phyloP scores from a whole-genome alignment of 2,113 vertebrate species.

The Pithys albifrons region DNA sequence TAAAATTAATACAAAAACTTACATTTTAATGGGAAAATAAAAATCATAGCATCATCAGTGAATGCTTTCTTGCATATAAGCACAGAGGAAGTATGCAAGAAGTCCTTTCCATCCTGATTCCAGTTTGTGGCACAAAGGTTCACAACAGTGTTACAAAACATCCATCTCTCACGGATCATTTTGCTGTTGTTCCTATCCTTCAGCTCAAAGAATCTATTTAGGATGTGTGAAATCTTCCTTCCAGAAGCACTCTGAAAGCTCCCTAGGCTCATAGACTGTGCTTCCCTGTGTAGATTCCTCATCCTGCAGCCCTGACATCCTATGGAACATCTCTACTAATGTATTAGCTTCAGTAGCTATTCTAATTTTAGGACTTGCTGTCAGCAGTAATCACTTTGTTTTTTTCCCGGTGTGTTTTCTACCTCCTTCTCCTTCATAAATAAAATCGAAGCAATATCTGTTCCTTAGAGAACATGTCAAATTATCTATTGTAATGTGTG shows the following conservation, averaged over 20 bases:
- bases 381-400: neutral
- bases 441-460: neutral
- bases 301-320: constrained; percentile 78
- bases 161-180: neutral
- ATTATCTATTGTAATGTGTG: neutral
- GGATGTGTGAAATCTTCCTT: constrained; percentile 48
- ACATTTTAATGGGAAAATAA: neutral
- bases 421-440: neutral
- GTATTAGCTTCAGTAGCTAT: constrained; percentile 66
- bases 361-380: constrained; percentile 41
- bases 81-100: neutral
- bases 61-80: neutral
- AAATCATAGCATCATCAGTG: neutral
- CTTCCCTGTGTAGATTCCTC: constrained; percentile 71
- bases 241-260: constrained; percentile 75
- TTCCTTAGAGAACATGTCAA: neutral
- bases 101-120: neutral
- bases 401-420: neutral
- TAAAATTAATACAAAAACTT: neutral
- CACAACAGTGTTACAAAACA: neutral
- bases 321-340: constrained; percentile 65
- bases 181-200: neutral
- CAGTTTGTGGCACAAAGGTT: fast-evolving
- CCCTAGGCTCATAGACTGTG: constrained; percentile 25
- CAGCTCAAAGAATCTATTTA: neutral